phyloP scores from a whole-genome alignment of 2,888 invertebrate species.

The Sesia bembeciformis region DNA sequence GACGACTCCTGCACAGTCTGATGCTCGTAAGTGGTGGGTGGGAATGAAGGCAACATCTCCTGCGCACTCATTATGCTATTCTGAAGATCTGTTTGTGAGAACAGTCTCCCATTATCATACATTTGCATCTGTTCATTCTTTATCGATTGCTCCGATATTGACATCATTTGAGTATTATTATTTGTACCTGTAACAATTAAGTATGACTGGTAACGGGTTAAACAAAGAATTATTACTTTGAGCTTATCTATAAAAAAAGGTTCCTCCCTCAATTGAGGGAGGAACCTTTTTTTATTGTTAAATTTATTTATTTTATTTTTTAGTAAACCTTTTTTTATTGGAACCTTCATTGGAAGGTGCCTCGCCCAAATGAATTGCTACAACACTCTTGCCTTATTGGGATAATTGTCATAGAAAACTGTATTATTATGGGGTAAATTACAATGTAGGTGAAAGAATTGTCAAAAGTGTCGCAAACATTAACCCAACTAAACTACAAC shows the following conservation, averaged over 20 bases:
- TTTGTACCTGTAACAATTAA: conserved; percentile 34
- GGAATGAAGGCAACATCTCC: conserved; percentile 44
- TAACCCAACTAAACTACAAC: too few relatives aligned
- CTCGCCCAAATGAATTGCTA: too few relatives aligned
- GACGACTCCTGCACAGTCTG: conserved; percentile 25
- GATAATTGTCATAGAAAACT: too few relatives aligned
- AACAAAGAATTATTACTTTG: too few relatives aligned
- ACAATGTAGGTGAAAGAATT: too few relatives aligned
- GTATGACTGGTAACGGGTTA: too few relatives aligned
- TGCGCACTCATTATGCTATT: conserved; percentile 44
- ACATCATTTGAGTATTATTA: conserved; percentile 58
- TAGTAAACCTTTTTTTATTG: too few relatives aligned
- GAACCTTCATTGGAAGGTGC: too few relatives aligned
- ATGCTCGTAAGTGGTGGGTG: conserved; percentile 39
- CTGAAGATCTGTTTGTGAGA: conserved; percentile 47
- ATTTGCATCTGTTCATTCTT: conserved; percentile 60
- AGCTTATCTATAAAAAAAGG: too few relatives aligned
- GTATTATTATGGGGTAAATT: too few relatives aligned
- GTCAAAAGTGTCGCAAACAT: too few relatives aligned
- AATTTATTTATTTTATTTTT: neutral
- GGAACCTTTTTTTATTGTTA: neutral
- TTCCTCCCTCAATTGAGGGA: neutral
- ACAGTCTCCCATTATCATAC: conserved; percentile 50
- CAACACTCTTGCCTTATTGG: too few relatives aligned
- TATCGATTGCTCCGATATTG: conserved; percentile 43